phyloP scores from a whole-genome alignment of 2,113 vertebrate species.

The Paramisgurnus dabryanus region DNA sequence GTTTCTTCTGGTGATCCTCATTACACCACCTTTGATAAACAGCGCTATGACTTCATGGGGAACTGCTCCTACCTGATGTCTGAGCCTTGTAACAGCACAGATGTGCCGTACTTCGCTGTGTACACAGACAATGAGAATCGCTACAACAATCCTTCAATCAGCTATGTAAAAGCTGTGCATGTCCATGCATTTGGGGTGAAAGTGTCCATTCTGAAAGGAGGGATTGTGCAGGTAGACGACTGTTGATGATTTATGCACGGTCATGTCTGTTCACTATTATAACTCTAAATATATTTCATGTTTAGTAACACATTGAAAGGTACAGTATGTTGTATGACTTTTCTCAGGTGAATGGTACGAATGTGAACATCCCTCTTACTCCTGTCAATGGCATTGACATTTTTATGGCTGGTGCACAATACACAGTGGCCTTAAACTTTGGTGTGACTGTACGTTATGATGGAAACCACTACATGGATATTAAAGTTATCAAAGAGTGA shows the following conservation, averaged over 20 bases:
- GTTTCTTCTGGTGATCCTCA: slow-evolving; percentile 69
- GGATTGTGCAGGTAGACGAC: slow-evolving; percentile 70
- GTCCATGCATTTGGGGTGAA: slow-evolving; percentile 65
- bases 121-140: slow-evolving; percentile 75
- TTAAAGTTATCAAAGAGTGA: slow-evolving; percentile 76
- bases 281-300: not conserved
- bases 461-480: slow-evolving; percentile 74
- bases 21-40: slow-evolving; percentile 74
- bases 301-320: not conserved
- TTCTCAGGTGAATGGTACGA: slow-evolving; percentile 57
- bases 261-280: too few species aligned
- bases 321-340: not conserved
- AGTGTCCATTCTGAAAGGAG: slow-evolving; percentile 76
- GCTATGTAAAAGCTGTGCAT: slow-evolving; percentile 75
- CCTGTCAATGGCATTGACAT: slow-evolving; percentile 49
- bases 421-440: slow-evolving; percentile 62
- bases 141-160: slow-evolving; percentile 65
- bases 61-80: slow-evolving; percentile 78
- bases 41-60: slow-evolving; percentile 74
- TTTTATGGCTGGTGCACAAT: slow-evolving; percentile 53
- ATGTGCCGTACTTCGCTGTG: slow-evolving; percentile 67
- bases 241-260: not conserved
- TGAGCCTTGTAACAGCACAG: slow-evolving; percentile 65
- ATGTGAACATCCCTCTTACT: slow-evolving; percentile 52
- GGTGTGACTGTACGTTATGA: slow-evolving; percentile 76